A percentile compares a stretch with the other conserved stretches of the same genome.
Evolutionary conservation across 2,888 invertebrate species (phyloP).

Genomic region (Oscheius sp.): DNA sequence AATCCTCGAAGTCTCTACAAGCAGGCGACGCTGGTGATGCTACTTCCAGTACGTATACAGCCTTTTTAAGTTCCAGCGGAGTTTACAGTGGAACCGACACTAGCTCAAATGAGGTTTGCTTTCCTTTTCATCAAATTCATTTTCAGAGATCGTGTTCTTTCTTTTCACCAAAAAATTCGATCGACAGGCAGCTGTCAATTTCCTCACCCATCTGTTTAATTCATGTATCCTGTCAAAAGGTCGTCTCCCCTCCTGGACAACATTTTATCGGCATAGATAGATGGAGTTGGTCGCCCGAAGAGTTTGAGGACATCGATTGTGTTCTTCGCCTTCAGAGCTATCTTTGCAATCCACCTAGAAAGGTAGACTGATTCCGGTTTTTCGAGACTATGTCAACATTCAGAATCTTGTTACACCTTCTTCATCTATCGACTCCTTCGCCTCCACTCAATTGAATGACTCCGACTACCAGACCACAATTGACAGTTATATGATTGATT

Average conservation of each 20-base stretch:
- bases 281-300: constrained; percentile 16
- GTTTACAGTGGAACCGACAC: constrained; percentile 1
- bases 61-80: constrained; percentile 4
- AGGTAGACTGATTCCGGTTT: background rate
- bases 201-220: too few species aligned
- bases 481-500: background rate
- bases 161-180: background rate
- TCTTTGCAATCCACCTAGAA: constrained; percentile 11
- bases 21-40: background rate
- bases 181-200: too few species aligned
- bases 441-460: constrained; percentile 11
- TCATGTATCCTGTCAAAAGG: background rate
- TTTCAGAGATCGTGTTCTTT: background rate
- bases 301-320: constrained; percentile 10
- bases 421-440: constrained; percentile 9
- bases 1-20: background rate
- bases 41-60: background rate
- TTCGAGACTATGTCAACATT: background rate
- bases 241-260: constrained; percentile 10
- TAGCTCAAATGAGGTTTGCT: background rate
- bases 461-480: constrained; percentile 1
- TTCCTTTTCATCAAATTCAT: background rate
- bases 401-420: background rate
- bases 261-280: constrained; percentile 5
- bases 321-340: constrained; percentile 15